Evolutionary conservation across 2,797 vertebrate species (phyloP), one percentile per base, ranked within the genome.

Genomic region (Prionace glauca): DNA sequence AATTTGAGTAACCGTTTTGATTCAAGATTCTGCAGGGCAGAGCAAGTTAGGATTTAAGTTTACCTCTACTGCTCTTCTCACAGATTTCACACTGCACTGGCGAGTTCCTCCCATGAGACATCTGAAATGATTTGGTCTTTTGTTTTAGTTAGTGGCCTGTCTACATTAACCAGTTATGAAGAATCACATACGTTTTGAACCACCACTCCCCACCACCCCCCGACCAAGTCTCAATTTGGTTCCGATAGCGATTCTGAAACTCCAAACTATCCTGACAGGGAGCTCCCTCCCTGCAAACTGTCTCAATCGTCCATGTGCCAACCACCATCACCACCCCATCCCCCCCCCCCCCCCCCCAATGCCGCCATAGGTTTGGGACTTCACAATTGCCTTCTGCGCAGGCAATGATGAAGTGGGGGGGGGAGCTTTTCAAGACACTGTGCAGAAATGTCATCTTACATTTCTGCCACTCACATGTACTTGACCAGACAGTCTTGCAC

Each of bases 1-100:
- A 92, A 92, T 92, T 41, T 3, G 41, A 69, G 65, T 69, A 92
- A 92, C 90, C 90, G 90, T 92, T 92, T 69, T 69, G 90, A 67
- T 91, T 36, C 3, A 67, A 41, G 62, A 36, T 92, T 22, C 62
- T 92, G 22, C 90, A 67, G 62, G 65, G n/a, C 50, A n/a, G n/a
- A 41, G 90, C 14, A 36, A 8, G 8, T 67, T 92, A n/a, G 62
- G 26, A 36, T 67, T 92, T 22, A 92, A 36, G 12, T 41, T 22
- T 24, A 92, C 65, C 5, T 18, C n/a, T 62, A 62, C 87, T 62
- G 56, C n/a, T 90, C 26, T 92, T 69, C 41, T 7, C 90, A 22
- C 32, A 92, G 62, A 92, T n/a, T 32, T 69, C 90, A 92, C 62
- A 41, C n/a, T 41, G n/a, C 41, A 41, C 69, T 69, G 90, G 90